Evolutionary conservation across 1,140 invertebrate species (phyloP).

Genomic region (Aradophagus sp.): DNA sequence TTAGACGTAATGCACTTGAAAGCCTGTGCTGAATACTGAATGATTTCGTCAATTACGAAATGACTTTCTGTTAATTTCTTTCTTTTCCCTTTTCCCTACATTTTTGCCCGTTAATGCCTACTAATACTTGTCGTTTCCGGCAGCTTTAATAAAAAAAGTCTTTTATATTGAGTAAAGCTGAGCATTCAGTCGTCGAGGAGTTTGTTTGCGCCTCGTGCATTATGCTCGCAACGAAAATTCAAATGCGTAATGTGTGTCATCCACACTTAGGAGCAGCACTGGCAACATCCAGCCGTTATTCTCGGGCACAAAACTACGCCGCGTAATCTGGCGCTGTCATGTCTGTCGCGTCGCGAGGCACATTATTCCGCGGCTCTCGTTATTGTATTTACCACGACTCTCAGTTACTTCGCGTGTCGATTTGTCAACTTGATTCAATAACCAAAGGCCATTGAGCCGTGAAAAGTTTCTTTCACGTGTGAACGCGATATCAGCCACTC

Average conservation of each 20-base stretch:
- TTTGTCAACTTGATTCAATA: slow-evolving; percentile 43
- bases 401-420: slow-evolving; percentile 33
- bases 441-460: slow-evolving; percentile 41
- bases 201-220: too few species aligned
- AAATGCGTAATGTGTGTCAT: slow-evolving; percentile 47
- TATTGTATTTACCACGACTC: slow-evolving; percentile 28
- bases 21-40: too few species aligned
- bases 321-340: slow-evolving; percentile 44
- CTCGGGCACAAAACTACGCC: slow-evolving; percentile 36
- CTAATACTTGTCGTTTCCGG: too few species aligned
- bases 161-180: too few species aligned
- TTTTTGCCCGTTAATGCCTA: too few species aligned
- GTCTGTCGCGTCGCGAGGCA: slow-evolving; percentile 22
- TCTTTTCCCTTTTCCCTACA: too few species aligned
- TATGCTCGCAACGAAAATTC: too few species aligned
- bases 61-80: too few species aligned
- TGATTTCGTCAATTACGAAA: too few species aligned
- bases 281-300: slow-evolving; percentile 24
- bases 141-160: too few species aligned
- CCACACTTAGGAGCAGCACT: slow-evolving; percentile 25
- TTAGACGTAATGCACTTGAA: too few species aligned
- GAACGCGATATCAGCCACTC: slow-evolving; percentile 24
- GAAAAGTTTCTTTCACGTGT: slow-evolving; percentile 45
- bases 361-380: slow-evolving; percentile 37
- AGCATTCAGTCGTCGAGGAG: too few species aligned